These are phyloP conservation scores for Sebastes hubbsi DNA, from an alignment of 2,797 vertebrate genomes.

Conservation along the genomic window DNA sequence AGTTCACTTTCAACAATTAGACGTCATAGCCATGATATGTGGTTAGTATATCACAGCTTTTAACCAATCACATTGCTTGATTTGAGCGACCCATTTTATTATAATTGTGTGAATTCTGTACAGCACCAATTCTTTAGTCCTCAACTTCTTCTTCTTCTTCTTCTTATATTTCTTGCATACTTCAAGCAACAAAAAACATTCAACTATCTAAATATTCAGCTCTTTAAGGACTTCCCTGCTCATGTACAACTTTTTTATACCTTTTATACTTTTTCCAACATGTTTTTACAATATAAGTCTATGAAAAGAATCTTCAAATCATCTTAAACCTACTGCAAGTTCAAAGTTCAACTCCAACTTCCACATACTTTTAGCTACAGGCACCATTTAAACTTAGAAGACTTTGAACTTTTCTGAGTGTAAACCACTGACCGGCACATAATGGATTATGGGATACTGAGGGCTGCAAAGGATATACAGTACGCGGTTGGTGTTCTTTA, in stretches of 20 bases:
- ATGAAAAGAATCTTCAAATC: not conserved
- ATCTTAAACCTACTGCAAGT: accelerated
- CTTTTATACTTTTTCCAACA: not conserved
- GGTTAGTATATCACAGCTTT: not conserved
- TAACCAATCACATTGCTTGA: not conserved
- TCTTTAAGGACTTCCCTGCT: not conserved
- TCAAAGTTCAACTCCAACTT: not conserved
- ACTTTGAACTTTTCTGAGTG: not conserved
- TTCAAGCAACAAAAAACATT: not conserved
- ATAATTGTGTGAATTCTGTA: too few relatives aligned
- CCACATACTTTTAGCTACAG: not conserved
- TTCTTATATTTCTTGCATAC: too few relatives aligned
- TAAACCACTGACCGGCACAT: not conserved
- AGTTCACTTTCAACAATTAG: not conserved
- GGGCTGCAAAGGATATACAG: too few relatives aligned
- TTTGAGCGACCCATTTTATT: not conserved
- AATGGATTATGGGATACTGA: not conserved
- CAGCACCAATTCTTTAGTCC: too few relatives aligned
- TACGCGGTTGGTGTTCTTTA: too few relatives aligned
- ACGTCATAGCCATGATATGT: not conserved
- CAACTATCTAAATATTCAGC: not conserved
- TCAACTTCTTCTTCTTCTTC: too few relatives aligned
- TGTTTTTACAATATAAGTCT: not conserved
- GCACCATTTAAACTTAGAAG: not conserved
- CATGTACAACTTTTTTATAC: too few relatives aligned